Percentiles rank a stretch among this genome's conserved stretches.
These are phyloP conservation scores for Tineola bisselliella DNA, from an alignment of 2,888 invertebrate genomes.

Conservation along the genomic window DNA sequence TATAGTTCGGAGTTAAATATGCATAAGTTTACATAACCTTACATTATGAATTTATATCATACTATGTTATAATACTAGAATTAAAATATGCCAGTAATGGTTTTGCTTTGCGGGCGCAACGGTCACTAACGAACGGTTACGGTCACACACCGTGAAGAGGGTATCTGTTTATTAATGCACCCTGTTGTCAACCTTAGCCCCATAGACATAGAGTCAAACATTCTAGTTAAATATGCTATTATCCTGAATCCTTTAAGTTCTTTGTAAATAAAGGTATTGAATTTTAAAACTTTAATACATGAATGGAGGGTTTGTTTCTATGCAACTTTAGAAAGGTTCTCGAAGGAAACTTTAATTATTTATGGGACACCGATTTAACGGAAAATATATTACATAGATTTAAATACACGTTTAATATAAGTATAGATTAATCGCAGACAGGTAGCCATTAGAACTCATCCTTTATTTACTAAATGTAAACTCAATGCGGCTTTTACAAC, in stretches of 20 bases:
- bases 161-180: neutral
- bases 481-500: neutral
- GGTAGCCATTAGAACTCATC: neutral
- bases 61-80: neutral
- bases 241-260: conserved; percentile 6
- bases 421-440: neutral
- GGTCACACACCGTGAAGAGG: conserved; percentile 48
- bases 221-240: neutral
- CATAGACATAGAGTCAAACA: neutral
- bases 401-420: neutral
- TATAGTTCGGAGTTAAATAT: too few relatives aligned
- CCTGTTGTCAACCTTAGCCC: neutral
- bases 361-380: neutral
- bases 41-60: neutral
- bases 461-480: neutral
- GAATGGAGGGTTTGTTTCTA: neutral
- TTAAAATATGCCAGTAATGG: neutral
- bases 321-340: neutral
- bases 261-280: neutral
- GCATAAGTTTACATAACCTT: neutral
- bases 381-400: neutral
- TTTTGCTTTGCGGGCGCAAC: conserved; percentile 28
- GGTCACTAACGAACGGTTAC: conserved; percentile 45
- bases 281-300: neutral
- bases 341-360: neutral